Evolutionary conservation across 2,797 vertebrate genomes (phyloP), one percentile per base, ranked within the genome.

Genomic region (Buceros bicornis): DNA sequence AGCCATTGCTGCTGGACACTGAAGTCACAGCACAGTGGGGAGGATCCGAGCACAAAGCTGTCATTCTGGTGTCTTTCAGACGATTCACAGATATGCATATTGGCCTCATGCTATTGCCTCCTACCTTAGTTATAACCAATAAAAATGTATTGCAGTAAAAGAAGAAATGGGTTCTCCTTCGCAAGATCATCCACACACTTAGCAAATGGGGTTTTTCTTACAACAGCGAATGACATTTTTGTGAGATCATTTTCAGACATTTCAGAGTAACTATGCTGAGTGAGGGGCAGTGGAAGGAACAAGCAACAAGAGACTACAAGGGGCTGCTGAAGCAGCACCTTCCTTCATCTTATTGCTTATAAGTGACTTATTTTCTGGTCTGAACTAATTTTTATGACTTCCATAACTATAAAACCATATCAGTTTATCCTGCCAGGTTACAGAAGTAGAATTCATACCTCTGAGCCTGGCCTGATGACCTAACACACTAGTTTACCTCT

Each of bases 21-120:
- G 0, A 17, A 48, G 8, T 51, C 45, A 20, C 31, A 37, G 33
- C 0, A 2, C 1, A 1, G 28, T 21, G 28, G 26, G 42, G 40
- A 73, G 51, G 33, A 57, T 28, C 20, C 0, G 4, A 50, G 35
- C 10, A 42, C 31, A 85, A 80, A 82, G 6, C 31, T 8, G 1
- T 3, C 20, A 57, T 61, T 45, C 43, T 37, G 3, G 17, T 16
- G 6, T 5, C 37, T 47, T n/a, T 53, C 29, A 31, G 47, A 33
- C 16, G 26, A 9, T 26, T 65, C 33, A 13, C 48, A 50, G 8
- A 26, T 53, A 26, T 2, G 19, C 24, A 6, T 4, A 13, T 6
- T 42, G 10, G 26, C 35, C n/a, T 73, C 43, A 4, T 1, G 13
- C 22, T 80, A 5, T 13, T 70, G 29, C 20, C 31, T 72, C 54